A percentile compares a stretch with the other conserved stretches of the same genome.
Conservation (phyloP, 2,113 vertebrate genomes). For the Alces alces region DNA sequence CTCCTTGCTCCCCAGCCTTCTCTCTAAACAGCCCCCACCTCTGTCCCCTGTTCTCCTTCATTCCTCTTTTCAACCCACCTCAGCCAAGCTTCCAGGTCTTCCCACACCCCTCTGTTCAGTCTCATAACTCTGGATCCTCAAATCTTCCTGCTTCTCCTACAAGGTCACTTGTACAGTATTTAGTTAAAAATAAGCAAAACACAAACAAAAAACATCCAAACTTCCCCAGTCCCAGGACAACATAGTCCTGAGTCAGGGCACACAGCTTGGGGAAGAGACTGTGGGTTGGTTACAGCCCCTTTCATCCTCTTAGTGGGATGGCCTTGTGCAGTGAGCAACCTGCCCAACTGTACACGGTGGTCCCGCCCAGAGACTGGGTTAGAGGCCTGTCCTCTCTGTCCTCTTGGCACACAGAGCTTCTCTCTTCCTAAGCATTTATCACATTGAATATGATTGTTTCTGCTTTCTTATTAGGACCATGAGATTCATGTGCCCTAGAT, state of each 20-base stretch:
- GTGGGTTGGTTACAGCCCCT: not conserved
- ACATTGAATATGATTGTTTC: not conserved
- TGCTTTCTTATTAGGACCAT: not conserved
- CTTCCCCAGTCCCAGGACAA: not conserved
- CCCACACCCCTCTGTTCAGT: not conserved
- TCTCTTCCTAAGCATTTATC: not conserved
- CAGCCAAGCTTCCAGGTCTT: not conserved
- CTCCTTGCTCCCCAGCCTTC: not conserved
- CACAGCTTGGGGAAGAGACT: not conserved
- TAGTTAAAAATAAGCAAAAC: not conserved
- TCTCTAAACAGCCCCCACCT: not conserved
- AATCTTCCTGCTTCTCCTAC: not conserved
- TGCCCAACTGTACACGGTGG: not conserved
- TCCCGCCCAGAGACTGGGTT: not conserved
- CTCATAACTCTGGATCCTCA: not conserved
- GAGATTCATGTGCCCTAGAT: fast-evolving
- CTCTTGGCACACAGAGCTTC: no score
- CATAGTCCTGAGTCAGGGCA: not conserved
- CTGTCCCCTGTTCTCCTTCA: no score
- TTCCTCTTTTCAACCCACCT: not conserved
- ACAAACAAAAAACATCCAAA: not conserved
- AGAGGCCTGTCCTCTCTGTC: not conserved
- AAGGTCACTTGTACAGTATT: not conserved
- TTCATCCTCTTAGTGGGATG: fast-evolving
- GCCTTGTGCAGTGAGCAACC: not conserved